These are phyloP conservation scores for Nycteola revayana DNA, from an alignment of 2,888 invertebrate genomes.

Conservation along the genomic window DNA sequence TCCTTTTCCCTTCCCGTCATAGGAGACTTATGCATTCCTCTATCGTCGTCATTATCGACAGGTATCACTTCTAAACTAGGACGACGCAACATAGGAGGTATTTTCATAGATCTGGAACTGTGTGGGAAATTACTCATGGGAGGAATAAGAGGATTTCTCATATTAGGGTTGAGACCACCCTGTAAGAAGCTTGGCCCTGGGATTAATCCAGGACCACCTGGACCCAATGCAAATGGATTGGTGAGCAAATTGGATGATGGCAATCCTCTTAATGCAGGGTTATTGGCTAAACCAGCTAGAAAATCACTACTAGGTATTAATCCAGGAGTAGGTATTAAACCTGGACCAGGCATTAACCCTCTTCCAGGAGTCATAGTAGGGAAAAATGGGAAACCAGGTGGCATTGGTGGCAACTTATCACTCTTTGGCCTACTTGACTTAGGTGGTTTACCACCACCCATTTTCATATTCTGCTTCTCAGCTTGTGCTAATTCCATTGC, in stretches of 20 bases:
- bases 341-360: slow-evolving; percentile 80
- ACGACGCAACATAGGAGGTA: slow-evolving; percentile 82
- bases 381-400: slow-evolving; percentile 74
- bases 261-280: slow-evolving; percentile 70
- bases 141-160: slow-evolving; percentile 77
- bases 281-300: slow-evolving; percentile 66
- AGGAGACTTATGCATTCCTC: slow-evolving; percentile 60
- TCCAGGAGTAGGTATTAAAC: slow-evolving; percentile 70
- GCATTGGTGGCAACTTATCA: slow-evolving; percentile 67
- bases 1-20: slow-evolving; percentile 63
- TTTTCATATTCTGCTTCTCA: slow-evolving; percentile 63
- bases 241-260: slow-evolving; percentile 65
- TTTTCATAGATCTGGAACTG: slow-evolving; percentile 82
- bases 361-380: slow-evolving; percentile 71
- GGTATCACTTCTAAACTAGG: slow-evolving; percentile 81
- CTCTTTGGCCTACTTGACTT: slow-evolving; percentile 69
- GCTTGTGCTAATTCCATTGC: slow-evolving; percentile 66
- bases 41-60: slow-evolving; percentile 74
- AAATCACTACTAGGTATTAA: slow-evolving; percentile 74
- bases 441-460: slow-evolving; percentile 53
- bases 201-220: slow-evolving; percentile 84
- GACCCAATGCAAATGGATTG: slow-evolving; percentile 77
- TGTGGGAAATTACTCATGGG: slow-evolving; percentile 78
- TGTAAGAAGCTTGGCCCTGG: slow-evolving; percentile 76
- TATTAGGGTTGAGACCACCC: slow-evolving; percentile 53